Conservation (phyloP, 2,113 vertebrate species). For the Manacus vitellinus region DNA sequence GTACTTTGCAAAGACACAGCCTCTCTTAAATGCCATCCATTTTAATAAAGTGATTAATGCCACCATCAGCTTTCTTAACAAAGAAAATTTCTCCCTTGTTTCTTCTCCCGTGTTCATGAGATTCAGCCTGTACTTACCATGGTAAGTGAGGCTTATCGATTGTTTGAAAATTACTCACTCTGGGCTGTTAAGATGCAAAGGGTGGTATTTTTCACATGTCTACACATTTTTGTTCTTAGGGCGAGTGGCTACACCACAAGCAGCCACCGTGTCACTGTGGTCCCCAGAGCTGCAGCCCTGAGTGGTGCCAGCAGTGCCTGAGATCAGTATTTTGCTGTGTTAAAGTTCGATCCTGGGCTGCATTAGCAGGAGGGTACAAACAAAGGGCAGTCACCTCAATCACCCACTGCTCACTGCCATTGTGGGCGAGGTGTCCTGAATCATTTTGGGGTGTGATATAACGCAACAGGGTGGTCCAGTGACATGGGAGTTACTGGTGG, state of each 20-base stretch:
- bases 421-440: background rate
- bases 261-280: rapidly evolving
- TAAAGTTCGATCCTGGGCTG: background rate
- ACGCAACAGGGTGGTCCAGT: background rate
- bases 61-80: background rate
- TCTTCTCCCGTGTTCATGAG: background rate
- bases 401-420: rapidly evolving
- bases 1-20: background rate
- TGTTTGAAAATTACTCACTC: background rate
- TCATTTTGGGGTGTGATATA: background rate
- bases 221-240: background rate
- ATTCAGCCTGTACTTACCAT: background rate
- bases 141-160: background rate
- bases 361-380: background rate
- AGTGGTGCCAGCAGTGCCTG: background rate
- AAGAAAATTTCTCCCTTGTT: background rate
- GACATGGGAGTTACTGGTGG: background rate
- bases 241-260: background rate
- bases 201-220: background rate
- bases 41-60: background rate
- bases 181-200: background rate
- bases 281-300: background rate
- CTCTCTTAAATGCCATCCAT: constrained; percentile 17
- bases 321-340: background rate
- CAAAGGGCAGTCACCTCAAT: background rate